These are phyloP conservation scores for Callopanchax toddi DNA, from an alignment of 2,113 vertebrate genomes.

Conservation along the genomic window DNA sequence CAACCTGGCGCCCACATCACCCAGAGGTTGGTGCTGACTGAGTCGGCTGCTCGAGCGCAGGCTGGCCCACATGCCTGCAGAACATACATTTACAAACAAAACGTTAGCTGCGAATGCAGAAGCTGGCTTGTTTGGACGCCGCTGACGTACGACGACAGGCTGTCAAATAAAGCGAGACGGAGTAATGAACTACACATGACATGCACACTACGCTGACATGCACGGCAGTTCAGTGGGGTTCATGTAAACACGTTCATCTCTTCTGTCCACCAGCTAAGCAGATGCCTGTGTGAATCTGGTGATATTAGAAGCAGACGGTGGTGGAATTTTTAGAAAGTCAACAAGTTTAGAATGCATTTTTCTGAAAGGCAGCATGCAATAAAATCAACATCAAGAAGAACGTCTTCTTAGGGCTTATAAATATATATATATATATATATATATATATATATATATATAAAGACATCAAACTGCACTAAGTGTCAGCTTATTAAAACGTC, in stretches of 20 bases:
- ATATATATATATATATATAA: no score
- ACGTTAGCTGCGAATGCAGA: conserved; percentile 12
- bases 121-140: conserved; percentile 20
- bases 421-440: no score
- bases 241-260: conserved; percentile 51
- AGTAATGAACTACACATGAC: conserved; percentile 55
- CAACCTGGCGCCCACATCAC: conserved; percentile 87
- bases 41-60: conserved; percentile 93
- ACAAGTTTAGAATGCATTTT: conserved; percentile 50
- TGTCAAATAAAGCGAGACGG: conserved; percentile 57
- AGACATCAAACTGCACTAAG: no score
- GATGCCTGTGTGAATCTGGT: conserved; percentile 10
- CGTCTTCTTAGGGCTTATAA: no score
- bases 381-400: conserved; percentile 33
- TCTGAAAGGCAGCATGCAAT: conserved; percentile 49
- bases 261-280: conserved; percentile 39
- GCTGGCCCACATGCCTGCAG: conserved; percentile 94
- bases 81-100: conserved; percentile 45
- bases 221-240: conserved; percentile 42
- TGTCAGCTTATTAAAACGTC: no score
- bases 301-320: conserved; percentile 64
- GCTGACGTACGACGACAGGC: conserved; percentile 32
- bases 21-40: conserved; percentile 79
- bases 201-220: conserved; percentile 61
- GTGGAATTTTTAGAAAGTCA: conserved; percentile 52